These are phyloP conservation scores for Agapostemon virescens DNA, from an alignment of 2,888 invertebrate genomes.

Conservation along the genomic window DNA sequence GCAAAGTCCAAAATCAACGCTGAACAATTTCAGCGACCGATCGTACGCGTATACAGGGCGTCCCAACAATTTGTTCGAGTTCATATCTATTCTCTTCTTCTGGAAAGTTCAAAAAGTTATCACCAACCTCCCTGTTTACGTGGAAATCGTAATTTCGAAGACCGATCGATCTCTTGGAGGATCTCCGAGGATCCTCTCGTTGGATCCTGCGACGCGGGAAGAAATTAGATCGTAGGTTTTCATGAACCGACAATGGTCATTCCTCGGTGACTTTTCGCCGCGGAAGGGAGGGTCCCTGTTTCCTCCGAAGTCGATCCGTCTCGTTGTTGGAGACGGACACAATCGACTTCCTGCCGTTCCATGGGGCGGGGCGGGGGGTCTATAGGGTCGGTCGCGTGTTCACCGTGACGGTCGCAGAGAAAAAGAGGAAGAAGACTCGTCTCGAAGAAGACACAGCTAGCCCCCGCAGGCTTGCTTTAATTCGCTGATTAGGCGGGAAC, in stretches of 20 bases:
- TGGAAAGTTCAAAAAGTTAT: too few species aligned
- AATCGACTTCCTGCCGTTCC: slow-evolving; percentile 62
- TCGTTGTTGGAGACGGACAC: slow-evolving; percentile 51
- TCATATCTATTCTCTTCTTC: too few species aligned
- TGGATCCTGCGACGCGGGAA: slow-evolving; percentile 8
- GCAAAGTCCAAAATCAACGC: too few species aligned
- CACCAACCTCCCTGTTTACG: too few species aligned
- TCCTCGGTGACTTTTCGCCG: slow-evolving; percentile 54
- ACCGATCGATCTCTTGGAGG: background rate
- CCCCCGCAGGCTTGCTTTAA: slow-evolving; percentile 74
- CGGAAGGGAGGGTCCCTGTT: slow-evolving; percentile 15
- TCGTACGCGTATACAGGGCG: too few species aligned
- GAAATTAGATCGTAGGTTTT: slow-evolving; percentile 55
- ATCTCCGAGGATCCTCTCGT: too few species aligned
- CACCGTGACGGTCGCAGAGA: slow-evolving; percentile 15
- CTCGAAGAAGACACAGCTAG: slow-evolving; percentile 49
- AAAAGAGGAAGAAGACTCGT: slow-evolving; percentile 13
- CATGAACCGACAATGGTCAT: slow-evolving; percentile 59
- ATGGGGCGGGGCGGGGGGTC: background rate
- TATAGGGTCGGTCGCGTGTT: slow-evolving; percentile 21
- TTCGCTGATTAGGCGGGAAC: slow-evolving; percentile 77
- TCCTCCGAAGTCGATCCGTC: slow-evolving; percentile 43
- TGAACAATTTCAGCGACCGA: too few species aligned
- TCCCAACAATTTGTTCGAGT: too few species aligned
- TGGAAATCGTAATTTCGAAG: too few species aligned